A percentile compares a stretch with the other conserved stretches of the same genome.
These are phyloP conservation scores for Drosophila teissieri DNA, from an alignment of 1,140 invertebrate genomes.

Conservation along the genomic window DNA sequence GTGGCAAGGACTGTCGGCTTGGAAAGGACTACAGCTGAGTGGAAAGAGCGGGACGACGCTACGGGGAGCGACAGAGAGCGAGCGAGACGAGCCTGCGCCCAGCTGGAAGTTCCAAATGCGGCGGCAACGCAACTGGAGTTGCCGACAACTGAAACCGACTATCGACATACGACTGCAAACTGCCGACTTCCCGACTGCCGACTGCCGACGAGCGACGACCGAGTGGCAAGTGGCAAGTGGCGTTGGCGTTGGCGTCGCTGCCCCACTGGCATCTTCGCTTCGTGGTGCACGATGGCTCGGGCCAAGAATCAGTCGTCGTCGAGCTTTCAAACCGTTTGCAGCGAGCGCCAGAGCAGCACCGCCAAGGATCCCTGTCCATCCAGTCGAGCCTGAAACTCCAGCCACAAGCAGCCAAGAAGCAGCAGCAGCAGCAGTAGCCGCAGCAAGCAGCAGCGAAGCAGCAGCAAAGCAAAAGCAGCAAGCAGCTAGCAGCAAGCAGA, in stretches of 20 bases:
- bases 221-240: conserved; percentile 24
- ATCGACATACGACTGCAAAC: conserved; percentile 26
- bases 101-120: conserved; percentile 47
- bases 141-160: conserved; percentile 27
- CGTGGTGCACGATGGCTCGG: conserved; percentile 70
- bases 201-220: conserved; percentile 33
- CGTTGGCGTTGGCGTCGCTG: conserved; percentile 12
- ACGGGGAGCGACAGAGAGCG: neutral
- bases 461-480: conserved; percentile 34
- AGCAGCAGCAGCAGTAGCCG: conserved; percentile 11
- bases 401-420: conserved; percentile 36
- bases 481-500: conserved; percentile 2
- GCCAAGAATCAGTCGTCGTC: conserved; percentile 80
- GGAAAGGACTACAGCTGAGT: conserved; percentile 57
- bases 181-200: neutral
- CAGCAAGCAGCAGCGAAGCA: conserved; percentile 29
- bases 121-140: conserved; percentile 54
- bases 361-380: conserved; percentile 29
- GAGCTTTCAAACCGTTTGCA: conserved; percentile 84
- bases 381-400: conserved; percentile 39
- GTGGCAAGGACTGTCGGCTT: neutral
- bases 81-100: conserved; percentile 38
- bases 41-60: neutral
- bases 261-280: conserved; percentile 56
- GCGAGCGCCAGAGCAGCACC: conserved; percentile 60